phyloP scores from a whole-genome alignment of 2,797 vertebrate genomes.

The Sebastes variabilis region DNA sequence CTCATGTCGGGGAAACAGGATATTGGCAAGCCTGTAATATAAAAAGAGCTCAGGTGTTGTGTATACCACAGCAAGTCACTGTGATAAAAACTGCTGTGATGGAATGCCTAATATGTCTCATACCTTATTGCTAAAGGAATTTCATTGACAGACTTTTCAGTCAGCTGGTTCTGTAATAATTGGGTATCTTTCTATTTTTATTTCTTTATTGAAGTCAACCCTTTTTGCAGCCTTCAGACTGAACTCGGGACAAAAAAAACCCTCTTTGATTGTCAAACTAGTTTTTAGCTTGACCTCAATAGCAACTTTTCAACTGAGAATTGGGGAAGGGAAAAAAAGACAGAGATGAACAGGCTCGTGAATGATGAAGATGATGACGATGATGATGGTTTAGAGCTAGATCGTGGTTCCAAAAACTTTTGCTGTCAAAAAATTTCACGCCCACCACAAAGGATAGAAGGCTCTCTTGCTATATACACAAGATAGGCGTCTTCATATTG shows the following conservation, averaged over 20 bases:
- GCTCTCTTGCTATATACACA: background rate
- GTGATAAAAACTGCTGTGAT: slow-evolving; percentile 24
- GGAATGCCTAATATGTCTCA: slow-evolving; percentile 13
- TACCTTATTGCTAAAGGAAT: background rate
- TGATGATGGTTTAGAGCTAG: background rate
- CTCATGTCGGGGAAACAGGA: slow-evolving; percentile 50
- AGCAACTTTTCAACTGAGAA: background rate
- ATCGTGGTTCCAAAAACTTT: background rate
- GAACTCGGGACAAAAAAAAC: background rate
- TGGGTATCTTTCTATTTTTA: background rate
- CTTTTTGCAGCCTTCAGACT: background rate
- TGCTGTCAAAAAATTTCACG: background rate
- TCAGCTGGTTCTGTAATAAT: background rate
- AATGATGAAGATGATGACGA: background rate
- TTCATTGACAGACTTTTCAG: background rate
- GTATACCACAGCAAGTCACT: slow-evolving; percentile 20
- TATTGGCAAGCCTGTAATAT: slow-evolving; percentile 64
- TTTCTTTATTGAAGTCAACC: background rate
- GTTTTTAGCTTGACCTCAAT: background rate
- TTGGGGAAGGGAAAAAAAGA: background rate
- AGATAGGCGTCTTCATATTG: background rate
- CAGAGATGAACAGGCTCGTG: background rate
- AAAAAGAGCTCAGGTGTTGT: slow-evolving; percentile 42
- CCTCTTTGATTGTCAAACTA: background rate
- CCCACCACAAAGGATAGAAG: background rate